Percentiles rank a stretch among this genome's conserved stretches.
These are phyloP conservation scores for Platanista minor DNA, from an alignment of 2,113 vertebrate genomes.

Conservation along the genomic window DNA sequence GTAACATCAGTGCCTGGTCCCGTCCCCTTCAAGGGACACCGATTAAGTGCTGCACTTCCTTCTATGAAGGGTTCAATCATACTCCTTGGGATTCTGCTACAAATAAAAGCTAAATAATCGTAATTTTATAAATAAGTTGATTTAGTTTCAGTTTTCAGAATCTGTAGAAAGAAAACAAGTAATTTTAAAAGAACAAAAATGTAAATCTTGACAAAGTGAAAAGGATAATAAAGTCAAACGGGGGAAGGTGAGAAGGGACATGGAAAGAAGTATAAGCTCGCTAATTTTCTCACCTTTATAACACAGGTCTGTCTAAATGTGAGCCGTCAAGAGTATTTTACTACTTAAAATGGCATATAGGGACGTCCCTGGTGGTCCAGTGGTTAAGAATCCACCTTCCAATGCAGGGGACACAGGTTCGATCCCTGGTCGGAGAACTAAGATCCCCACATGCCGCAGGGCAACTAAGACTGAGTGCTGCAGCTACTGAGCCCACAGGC, in stretches of 20 bases:
- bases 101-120: neutral
- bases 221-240: neutral
- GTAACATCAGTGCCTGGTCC: neutral
- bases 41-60: neutral
- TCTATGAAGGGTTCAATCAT: neutral
- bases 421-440: no score
- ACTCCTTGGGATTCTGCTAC: neutral
- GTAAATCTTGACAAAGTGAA: neutral
- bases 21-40: neutral
- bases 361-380: no score
- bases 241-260: neutral
- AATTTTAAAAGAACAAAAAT: neutral
- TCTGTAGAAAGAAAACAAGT: neutral
- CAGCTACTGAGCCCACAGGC: no score
- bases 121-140: no score
- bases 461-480: no score
- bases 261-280: neutral
- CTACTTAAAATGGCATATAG: neutral
- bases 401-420: no score
- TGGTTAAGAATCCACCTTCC: no score
- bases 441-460: no score
- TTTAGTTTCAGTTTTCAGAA: neutral
- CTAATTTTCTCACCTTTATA: neutral
- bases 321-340: neutral
- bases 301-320: neutral